Evolutionary conservation across 2,113 vertebrate species (phyloP).

Genomic region (Thamnophis sirtalis): DNA sequence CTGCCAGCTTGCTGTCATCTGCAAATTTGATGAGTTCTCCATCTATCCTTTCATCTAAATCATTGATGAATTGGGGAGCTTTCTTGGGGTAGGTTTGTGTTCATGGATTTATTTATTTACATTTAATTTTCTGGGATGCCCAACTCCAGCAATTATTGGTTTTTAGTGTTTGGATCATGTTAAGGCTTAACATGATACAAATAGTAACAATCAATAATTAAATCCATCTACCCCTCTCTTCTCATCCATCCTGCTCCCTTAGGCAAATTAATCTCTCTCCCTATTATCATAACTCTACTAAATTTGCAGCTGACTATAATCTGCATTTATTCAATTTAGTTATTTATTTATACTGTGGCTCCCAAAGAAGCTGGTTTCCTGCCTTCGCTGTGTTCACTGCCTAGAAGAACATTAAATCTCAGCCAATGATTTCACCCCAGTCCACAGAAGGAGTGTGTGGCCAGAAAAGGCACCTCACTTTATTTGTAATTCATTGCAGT

Average conservation of each 20-base stretch:
- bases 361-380: not conserved
- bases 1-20: too few relatives aligned
- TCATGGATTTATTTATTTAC: not conserved
- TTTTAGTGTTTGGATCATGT: too few relatives aligned
- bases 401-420: not conserved
- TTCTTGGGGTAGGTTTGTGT: not conserved
- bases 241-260: not conserved
- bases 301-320: not conserved
- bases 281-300: not conserved
- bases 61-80: not conserved
- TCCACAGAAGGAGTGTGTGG: not conserved
- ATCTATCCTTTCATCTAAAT: too few relatives aligned
- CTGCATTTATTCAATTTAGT: not conserved
- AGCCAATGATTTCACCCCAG: not conserved
- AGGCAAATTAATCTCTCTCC: not conserved
- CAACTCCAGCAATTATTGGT: not conserved
- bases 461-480: not conserved
- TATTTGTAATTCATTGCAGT: not conserved
- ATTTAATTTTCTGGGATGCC: not conserved
- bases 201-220: not conserved
- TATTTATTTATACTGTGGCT: not conserved
- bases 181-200: not conserved
- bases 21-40: too few relatives aligned
- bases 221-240: not conserved
- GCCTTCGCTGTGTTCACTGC: not conserved